These are phyloP conservation scores for Catagonus wagneri DNA, from an alignment of 2,113 vertebrate species.

Conservation along the genomic window DNA sequence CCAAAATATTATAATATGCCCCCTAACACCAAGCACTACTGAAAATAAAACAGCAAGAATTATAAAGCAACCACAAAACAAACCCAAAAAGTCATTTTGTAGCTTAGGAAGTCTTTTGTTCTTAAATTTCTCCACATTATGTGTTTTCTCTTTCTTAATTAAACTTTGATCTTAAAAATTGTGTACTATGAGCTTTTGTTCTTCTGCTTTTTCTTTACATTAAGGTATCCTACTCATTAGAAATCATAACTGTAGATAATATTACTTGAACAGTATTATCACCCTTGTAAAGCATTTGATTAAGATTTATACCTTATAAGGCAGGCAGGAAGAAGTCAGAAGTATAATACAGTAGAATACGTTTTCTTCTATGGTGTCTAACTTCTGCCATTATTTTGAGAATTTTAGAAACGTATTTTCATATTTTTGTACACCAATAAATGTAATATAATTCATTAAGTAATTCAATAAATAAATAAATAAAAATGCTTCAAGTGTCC, in stretches of 20 bases:
- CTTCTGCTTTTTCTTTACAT: not conserved
- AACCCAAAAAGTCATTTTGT: conserved; percentile 64
- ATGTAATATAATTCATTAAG: too few species aligned
- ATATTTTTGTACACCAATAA: too few species aligned
- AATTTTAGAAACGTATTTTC: too few species aligned
- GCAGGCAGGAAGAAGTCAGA: too few species aligned
- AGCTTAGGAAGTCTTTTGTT: conserved; percentile 61
- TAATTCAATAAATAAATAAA: too few species aligned
- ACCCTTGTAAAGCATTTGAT: not conserved
- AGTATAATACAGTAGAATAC: too few species aligned
- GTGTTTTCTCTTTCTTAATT: conserved; percentile 69
- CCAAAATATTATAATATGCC: conserved; percentile 82
- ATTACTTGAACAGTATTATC: not conserved
- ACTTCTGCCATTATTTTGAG: too few species aligned
- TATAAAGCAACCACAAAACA: conserved; percentile 71
- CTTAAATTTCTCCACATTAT: conserved; percentile 71
- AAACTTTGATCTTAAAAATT: conserved; percentile 69
- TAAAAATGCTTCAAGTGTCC: too few species aligned
- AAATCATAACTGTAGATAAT: not conserved
- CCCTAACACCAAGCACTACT: conserved; percentile 65
- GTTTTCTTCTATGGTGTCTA: too few species aligned
- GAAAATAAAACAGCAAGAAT: conserved; percentile 84
- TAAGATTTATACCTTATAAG: conserved; percentile 28
- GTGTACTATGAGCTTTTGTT: not conserved
- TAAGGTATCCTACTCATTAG: not conserved